phyloP scores from a whole-genome alignment of 2,888 invertebrate species.

The Podabrus alpinus region DNA sequence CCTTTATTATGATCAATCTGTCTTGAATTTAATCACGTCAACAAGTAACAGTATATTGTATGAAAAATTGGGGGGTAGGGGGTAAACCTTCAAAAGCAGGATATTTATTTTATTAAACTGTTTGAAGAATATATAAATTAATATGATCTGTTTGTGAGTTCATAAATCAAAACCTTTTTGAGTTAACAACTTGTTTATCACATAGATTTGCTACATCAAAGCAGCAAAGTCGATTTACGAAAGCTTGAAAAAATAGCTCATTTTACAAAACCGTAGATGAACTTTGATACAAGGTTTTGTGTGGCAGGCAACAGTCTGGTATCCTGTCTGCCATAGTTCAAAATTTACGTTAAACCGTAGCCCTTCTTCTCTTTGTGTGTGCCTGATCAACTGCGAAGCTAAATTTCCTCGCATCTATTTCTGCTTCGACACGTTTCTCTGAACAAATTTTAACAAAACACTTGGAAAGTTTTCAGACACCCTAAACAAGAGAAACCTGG shows the following conservation, averaged over 20 bases:
- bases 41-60: too few relatives aligned
- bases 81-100: too few relatives aligned
- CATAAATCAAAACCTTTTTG: too few relatives aligned
- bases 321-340: neutral
- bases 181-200: too few relatives aligned
- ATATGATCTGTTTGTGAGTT: too few relatives aligned
- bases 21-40: too few relatives aligned
- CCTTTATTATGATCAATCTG: too few relatives aligned
- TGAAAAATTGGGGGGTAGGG: too few relatives aligned
- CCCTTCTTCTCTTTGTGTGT: neutral
- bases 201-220: too few relatives aligned
- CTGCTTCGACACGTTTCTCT: neutral
- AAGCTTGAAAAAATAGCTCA: neutral
- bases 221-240: neutral
- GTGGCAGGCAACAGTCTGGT: neutral
- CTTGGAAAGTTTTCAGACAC: neutral
- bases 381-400: neutral
- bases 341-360: neutral
- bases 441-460: neutral
- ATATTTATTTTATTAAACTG: too few relatives aligned
- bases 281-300: neutral
- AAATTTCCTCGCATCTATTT: neutral
- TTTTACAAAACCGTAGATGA: neutral
- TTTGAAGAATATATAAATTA: too few relatives aligned
- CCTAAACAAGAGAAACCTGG: neutral